Base-by-base conservation (phyloP, 2,888 invertebrate species). In the Pseudococcus jackbeardsleyi region DNA sequence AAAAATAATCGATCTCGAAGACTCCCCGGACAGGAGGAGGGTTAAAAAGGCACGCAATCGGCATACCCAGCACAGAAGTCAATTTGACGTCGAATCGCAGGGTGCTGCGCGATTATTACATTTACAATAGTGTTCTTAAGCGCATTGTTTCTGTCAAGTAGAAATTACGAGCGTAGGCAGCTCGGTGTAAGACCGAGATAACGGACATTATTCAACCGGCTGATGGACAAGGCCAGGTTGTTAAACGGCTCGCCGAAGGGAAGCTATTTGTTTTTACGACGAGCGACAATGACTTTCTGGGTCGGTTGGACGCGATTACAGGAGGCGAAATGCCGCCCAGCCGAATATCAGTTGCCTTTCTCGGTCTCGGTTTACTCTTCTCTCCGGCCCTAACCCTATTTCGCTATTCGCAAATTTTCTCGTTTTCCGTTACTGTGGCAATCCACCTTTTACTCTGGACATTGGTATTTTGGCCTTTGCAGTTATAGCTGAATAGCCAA, bases 241-340 rank as follows among this genome's bases (percentile, higher is more conserved):
- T 26, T 22, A 42, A 48, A 50, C 33, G 84, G 84, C 19, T 19
- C 22, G 17, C 50, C 50, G 50, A 50, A 50, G 50, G 50, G 50
- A 50, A 54, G 84, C 84, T 85, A 85, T 85, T 85, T 85, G 84
- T 85, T 85, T 85, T 85, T 85, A 85, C 84, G 84, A 85, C 50
- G 6, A 48, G 50, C 22, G 84, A 85, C 84, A 85, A 85, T 54
- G 84, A 54, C 84, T 85, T 84, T 84, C 84, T 22, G 84, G 84
- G 50, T 85, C 84, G 26, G 84, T 54, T 85, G 50, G 84, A 26
- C 54, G 54, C 84, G 84, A 85, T 85, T 85, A 85, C 54, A 17
- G 84, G 19, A 7, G 12, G 84, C 19, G 11, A 84, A 17, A 50
- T 39, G 79, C 50, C 50, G 50, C 79, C 79, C 39, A 79, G 26